Base-by-base conservation (phyloP, 2,888 invertebrate genomes). In the Tenthredo notha region DNA sequence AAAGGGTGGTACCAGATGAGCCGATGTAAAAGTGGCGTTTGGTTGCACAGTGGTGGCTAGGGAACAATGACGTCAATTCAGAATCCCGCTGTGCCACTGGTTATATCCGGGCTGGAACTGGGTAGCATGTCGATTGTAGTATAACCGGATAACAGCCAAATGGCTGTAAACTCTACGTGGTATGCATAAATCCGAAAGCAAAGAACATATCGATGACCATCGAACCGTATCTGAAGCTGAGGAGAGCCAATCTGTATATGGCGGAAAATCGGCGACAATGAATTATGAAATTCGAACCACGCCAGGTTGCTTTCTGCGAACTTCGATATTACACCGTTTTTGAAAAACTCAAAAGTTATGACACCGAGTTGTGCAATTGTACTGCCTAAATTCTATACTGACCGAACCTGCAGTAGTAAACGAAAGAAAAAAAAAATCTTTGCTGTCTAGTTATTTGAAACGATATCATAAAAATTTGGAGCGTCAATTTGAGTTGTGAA, bases 21-120 rank as follows among this genome's bases (percentile, higher is more conserved):
- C n/a, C 54, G n/a, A 54, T n/a, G 54, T n/a, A 54, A 10, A 54
- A 54, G 54, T 1, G 5, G 54, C n/a, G 7, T 54, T n/a, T 6
- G n/a, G 54, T 54, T 54, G n/a, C 54, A 54, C n/a, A n/a, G 54
- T n/a, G 54, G 54, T 54, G 54, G 54, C 54, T n/a, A 54, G 54
- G n/a, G n/a, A 54, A 54, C 54, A 7, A 54, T 54, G 54, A 54
- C 54, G 54, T 54, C 54, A 54, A 54, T 54, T 54, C n/a, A n/a
- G n/a, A 54, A 54, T n/a, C 7, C n/a, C n/a, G n/a, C 54, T n/a
- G n/a, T 54, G 54, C 54, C n/a, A 54, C 12, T 47, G 47, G 54
- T 6, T 54, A n/a, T n/a, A 54, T 54, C 54, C 54, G 54, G n/a
- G 54, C 54, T 54, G 7, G n/a, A 54, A n/a, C 54, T 54, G n/a